Percentiles rank a stretch among this genome's conserved stretches.
phyloP scores from a whole-genome alignment of 2,888 invertebrate species.

The Ceraclea dissimilis region DNA sequence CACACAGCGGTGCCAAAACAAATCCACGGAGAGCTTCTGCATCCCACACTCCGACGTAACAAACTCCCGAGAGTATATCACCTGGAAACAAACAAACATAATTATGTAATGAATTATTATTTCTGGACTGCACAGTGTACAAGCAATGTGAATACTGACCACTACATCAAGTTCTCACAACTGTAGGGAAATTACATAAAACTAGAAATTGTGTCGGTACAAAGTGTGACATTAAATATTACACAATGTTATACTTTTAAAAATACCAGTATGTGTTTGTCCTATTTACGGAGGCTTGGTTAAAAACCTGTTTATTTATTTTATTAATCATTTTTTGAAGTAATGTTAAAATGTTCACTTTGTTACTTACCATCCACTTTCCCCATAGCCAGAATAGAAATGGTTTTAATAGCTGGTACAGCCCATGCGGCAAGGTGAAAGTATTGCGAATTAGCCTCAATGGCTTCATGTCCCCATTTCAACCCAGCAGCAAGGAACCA shows the following conservation, averaged over 20 bases:
- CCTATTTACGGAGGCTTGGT: too few species aligned
- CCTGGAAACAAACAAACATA: conserved; percentile 52
- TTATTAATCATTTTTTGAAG: too few species aligned
- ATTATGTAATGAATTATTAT: too few species aligned
- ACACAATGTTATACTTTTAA: too few species aligned
- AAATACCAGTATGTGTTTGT: too few species aligned
- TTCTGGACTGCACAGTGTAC: neutral
- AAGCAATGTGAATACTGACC: neutral
- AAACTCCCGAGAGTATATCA: conserved; percentile 84
- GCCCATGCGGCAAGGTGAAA: conserved; percentile 99
- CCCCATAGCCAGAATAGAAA: conserved; percentile 89
- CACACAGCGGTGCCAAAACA: conserved; percentile 84
- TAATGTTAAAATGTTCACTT: too few species aligned
- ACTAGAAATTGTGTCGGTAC: too few species aligned
- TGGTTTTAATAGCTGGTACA: conserved; percentile 91
- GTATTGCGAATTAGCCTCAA: conserved; percentile 94
- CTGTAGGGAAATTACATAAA: too few species aligned
- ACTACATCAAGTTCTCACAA: neutral
- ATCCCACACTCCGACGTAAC: conserved; percentile 90
- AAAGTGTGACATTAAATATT: too few species aligned
- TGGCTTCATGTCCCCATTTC: conserved; percentile 98
- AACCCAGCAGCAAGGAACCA: conserved; percentile 96
- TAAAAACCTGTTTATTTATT: too few species aligned
- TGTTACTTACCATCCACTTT: conserved; percentile 90
- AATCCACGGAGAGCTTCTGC: conserved; percentile 80